Base-by-base conservation (phyloP, 2,888 invertebrate genomes). In the Acleris emargana region DNA sequence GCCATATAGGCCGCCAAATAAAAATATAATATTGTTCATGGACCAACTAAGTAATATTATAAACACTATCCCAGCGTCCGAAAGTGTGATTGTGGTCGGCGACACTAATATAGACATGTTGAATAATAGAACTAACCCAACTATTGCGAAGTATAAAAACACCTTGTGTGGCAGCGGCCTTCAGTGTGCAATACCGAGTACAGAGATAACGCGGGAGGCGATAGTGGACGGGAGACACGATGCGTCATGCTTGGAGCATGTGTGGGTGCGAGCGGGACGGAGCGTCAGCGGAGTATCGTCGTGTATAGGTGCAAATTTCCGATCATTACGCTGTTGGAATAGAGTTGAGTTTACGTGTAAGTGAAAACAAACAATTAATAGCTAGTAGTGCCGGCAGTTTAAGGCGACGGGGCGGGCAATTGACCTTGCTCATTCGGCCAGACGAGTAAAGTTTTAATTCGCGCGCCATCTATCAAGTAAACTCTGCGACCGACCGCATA, bases 21-120 rank as follows among this genome's bases (percentile, higher is more conserved):
- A 62, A 54, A 62, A 54, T 18, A 54, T 22, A 54, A 42, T 54
- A 54, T 5, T 42, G 2, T 54, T 54, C 16, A 20, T 61, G 47
- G 47, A 47, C 13, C 20, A 54, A 47, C 42, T 54, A 16, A 18
- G 18, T 11, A 42, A 42, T n/a, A 17, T 62, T 5, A 45, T 53
- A 28, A 47, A 32, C 3, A 13, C 18, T 45, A 54, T 53, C 45
- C 53, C 45, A 17, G 13, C 45, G 32, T 47, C 25, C 16, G 53
- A 62, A 16, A 6, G 17, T n/a, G 17, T 42, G 11, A 49, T 53
- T n/a, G 54, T 54, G 20, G 20, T 54, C 20, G 54, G 54, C 7
- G 54, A 54, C 42, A 16, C 42, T 3, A 54, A 54, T 32, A 54
- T 43, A 38, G 54, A 54, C 32, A 54, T 54, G 11, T 54, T 54